Evolutionary conservation across 2,888 invertebrate species (phyloP).

Genomic region (Trichopoda pennipes): DNA sequence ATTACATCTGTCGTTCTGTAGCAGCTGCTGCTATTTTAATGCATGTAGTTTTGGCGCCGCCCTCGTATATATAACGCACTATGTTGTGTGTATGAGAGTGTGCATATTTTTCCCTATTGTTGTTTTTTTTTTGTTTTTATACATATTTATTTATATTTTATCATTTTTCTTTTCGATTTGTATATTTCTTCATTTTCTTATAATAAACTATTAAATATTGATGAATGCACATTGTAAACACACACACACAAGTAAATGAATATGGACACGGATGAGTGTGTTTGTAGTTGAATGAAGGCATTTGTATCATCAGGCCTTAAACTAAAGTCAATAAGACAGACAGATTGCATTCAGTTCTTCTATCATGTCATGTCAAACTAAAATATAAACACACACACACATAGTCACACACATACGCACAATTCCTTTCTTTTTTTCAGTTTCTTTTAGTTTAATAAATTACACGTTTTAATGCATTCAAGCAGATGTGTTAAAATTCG

Average conservation of each 20-base stretch:
- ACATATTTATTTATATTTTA: constrained; percentile 23
- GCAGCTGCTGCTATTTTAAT: neutral
- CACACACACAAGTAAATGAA: constrained; percentile 7
- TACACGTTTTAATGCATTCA: constrained; percentile 73
- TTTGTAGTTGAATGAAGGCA: constrained; percentile 36
- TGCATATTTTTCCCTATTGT: neutral
- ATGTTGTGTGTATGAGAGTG: neutral
- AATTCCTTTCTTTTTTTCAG: constrained; percentile 4
- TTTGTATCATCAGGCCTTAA: constrained; percentile 49
- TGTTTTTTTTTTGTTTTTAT: neutral
- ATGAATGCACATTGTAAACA: constrained; percentile 65
- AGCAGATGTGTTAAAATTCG: constrained; percentile 80
- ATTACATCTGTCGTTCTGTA: neutral
- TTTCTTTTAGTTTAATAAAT: constrained; percentile 54
- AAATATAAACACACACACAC: neutral
- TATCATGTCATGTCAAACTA: constrained; percentile 43
- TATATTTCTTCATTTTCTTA: constrained; percentile 61
- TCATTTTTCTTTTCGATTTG: constrained; percentile 45
- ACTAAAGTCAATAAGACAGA: constrained; percentile 58
- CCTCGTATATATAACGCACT: neutral
- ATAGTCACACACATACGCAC: constrained; percentile 21
- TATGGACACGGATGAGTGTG: constrained; percentile 2
- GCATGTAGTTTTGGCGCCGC: neutral
- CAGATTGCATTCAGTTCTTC: constrained; percentile 34
- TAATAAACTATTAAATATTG: constrained; percentile 72